Percentiles rank a stretch among this genome's conserved stretches.
Conservation (phyloP, 2,113 vertebrate genomes). For the Epinephelus fuscoguttatus region DNA sequence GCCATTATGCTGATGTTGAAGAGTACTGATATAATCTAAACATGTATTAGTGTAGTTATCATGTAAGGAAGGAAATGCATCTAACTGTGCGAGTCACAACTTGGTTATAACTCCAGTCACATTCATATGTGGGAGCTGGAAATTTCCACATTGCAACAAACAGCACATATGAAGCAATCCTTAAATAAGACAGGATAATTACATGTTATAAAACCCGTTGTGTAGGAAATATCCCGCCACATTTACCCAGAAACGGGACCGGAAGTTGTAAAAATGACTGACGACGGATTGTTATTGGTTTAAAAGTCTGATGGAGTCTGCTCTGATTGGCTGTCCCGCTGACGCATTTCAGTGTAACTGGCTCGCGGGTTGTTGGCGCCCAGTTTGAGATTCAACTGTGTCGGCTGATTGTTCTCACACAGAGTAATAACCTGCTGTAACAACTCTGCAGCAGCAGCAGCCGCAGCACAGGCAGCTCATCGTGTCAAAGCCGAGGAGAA, state of each 20-base stretch:
- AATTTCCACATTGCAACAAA: not conserved
- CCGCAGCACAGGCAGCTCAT: not conserved
- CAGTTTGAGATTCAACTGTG: slow-evolving; percentile 55
- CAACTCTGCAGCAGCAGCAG: too few relatives aligned
- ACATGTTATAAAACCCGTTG: not conserved
- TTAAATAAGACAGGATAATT: not conserved
- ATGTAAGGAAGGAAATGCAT: not conserved
- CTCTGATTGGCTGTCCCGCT: slow-evolving; percentile 71
- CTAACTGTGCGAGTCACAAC: not conserved
- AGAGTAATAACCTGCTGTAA: not conserved
- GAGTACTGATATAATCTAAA: not conserved
- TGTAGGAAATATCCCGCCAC: slow-evolving; percentile 64
- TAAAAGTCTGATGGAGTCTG: accelerated
- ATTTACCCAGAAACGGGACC: not conserved
- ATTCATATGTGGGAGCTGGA: not conserved
- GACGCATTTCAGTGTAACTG: slow-evolving; percentile 22
- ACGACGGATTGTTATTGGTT: slow-evolving; percentile 55
- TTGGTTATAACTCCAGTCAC: not conserved
- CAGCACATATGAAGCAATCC: not conserved
- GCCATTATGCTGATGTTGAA: not conserved
- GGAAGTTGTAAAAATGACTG: not conserved
- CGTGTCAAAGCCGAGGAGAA: not conserved
- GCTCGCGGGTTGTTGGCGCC: slow-evolving; percentile 66
- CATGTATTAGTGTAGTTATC: not conserved
- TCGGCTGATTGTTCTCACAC: too few relatives aligned